Evolutionary conservation across 2,113 vertebrate genomes (phyloP).

Genomic region (Azemiops feae): DNA sequence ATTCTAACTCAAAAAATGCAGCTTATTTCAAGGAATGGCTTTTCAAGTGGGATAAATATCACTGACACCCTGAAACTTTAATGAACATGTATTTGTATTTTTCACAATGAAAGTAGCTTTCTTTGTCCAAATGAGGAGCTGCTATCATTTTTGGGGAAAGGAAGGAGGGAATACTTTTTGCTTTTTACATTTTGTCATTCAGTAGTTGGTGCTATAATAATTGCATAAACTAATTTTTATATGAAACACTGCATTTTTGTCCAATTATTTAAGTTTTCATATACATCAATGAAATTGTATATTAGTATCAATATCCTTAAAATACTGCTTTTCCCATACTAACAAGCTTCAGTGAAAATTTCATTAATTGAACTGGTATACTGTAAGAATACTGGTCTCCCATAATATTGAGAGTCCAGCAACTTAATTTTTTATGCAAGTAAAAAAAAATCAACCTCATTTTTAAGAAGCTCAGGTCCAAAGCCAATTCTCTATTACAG

Average conservation of each 20-base stretch:
- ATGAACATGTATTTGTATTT: background rate
- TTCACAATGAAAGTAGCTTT: background rate
- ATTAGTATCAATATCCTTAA: background rate
- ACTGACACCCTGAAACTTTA: background rate
- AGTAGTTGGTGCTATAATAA: slow-evolving; percentile 30
- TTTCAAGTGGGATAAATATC: background rate
- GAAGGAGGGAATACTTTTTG: background rate
- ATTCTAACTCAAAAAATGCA: background rate
- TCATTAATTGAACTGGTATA: background rate
- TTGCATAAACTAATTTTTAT: background rate
- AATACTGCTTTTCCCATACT: background rate
- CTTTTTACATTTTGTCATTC: slow-evolving; percentile 15
- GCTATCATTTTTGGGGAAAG: background rate
- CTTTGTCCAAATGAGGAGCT: background rate
- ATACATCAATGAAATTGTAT: background rate
- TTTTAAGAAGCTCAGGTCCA: background rate
- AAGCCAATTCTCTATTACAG: background rate
- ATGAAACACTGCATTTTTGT: slow-evolving; percentile 1
- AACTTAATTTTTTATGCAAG: background rate
- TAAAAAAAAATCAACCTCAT: background rate
- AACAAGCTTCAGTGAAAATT: background rate
- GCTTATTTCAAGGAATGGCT: background rate
- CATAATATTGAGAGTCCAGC: background rate
- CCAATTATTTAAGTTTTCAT: background rate
- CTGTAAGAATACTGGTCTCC: background rate